Percentiles rank a stretch among this genome's conserved stretches.
These are phyloP conservation scores for Ypsolopha scabrella DNA, from an alignment of 2,888 invertebrate genomes.

Conservation along the genomic window DNA sequence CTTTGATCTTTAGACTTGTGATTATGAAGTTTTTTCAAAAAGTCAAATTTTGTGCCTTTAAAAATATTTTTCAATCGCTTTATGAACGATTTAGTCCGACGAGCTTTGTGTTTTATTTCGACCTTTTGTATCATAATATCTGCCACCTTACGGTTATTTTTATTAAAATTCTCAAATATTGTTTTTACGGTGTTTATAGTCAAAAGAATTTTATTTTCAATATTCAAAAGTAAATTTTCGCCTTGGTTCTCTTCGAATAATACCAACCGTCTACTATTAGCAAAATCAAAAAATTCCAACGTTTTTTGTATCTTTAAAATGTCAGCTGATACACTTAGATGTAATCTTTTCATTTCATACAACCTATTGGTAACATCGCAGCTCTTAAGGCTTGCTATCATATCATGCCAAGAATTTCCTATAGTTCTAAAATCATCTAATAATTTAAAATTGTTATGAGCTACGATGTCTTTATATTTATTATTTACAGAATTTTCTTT, in stretches of 20 bases:
- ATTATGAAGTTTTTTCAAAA: slow-evolving; percentile 23
- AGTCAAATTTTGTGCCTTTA: slow-evolving; percentile 30
- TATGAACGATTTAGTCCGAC: slow-evolving; percentile 22
- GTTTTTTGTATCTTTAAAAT: slow-evolving; percentile 32
- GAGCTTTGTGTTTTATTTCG: slow-evolving; percentile 15
- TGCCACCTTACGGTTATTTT: slow-evolving; percentile 15
- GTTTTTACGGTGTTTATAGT: slow-evolving; percentile 14
- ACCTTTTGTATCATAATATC: slow-evolving; percentile 1
- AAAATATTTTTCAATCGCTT: slow-evolving; percentile 32
- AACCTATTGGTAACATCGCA: slow-evolving; percentile 22
- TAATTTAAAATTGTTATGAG: slow-evolving; percentile 25
- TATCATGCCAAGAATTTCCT: slow-evolving; percentile 26
- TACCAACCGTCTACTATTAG: slow-evolving; percentile 27
- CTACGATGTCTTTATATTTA: slow-evolving; percentile 1
- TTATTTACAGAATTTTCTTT: too few relatives aligned
- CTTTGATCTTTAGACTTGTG: slow-evolving; percentile 23
- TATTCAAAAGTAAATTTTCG: slow-evolving; percentile 20
- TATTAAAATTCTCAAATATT: slow-evolving; percentile 14
- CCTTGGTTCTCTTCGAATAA: slow-evolving; percentile 17
- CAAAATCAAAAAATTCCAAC: slow-evolving; percentile 24
- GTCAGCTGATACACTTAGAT: slow-evolving; percentile 27
- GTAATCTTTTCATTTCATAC: slow-evolving; percentile 34
- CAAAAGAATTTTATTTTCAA: slow-evolving; percentile 18
- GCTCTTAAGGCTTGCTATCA: slow-evolving; percentile 17
- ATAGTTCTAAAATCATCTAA: slow-evolving; percentile 27